Percentiles rank a stretch among this genome's conserved stretches.
These are phyloP conservation scores for Zeugodacus cucurbitae DNA, from an alignment of 1,140 invertebrate species.

Conservation along the genomic window DNA sequence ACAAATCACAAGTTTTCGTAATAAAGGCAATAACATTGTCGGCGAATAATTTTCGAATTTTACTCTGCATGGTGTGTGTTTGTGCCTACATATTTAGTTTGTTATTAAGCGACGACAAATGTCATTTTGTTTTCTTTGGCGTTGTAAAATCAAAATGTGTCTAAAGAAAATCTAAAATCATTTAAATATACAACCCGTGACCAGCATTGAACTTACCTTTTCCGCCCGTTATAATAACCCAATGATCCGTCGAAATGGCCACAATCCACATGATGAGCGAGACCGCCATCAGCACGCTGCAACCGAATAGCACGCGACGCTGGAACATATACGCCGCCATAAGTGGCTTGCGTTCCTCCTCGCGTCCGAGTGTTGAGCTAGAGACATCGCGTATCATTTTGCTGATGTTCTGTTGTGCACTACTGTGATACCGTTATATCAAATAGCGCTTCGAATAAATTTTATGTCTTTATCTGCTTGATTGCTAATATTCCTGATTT, in stretches of 20 bases:
- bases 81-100: neutral
- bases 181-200: neutral
- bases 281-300: conserved; percentile 75
- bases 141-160: neutral
- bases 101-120: neutral
- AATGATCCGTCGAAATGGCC: conserved; percentile 80
- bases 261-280: conserved; percentile 78
- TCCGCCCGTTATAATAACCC: conserved; percentile 74
- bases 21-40: neutral
- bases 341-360: conserved; percentile 68
- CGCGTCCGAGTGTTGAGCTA: conserved; percentile 69
- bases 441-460: neutral
- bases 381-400: conserved; percentile 67
- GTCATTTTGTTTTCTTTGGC: neutral
- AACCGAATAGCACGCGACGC: conserved; percentile 75
- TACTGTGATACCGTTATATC: neutral
- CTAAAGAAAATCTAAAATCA: neutral
- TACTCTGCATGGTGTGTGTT: neutral
- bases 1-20: neutral
- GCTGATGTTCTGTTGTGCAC: neutral
- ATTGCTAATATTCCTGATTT: neutral
- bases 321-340: conserved; percentile 75
- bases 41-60: neutral
- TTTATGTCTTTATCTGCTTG: neutral
- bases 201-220: conserved; percentile 51